These are phyloP conservation scores for Drosophila mettleri DNA, from an alignment of 2,888 invertebrate genomes.

Conservation along the genomic window DNA sequence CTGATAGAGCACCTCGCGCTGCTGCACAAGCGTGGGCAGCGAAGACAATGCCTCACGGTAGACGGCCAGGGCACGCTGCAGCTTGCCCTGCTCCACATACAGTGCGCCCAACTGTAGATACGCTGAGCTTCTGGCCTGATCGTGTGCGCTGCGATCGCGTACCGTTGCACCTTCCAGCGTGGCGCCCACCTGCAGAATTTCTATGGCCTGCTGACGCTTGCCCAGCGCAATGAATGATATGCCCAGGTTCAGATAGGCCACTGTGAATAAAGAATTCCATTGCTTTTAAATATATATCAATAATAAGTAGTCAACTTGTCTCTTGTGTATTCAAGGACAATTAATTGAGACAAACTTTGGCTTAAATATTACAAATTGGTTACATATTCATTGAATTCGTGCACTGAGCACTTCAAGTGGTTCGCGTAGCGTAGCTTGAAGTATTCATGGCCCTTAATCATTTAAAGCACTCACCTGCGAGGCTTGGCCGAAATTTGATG, in stretches of 20 bases:
- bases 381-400: background rate
- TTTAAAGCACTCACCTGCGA: constrained; percentile 86
- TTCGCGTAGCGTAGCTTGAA: background rate
- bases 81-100: constrained; percentile 92
- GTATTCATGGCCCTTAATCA: constrained; percentile 31
- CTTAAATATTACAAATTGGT: background rate
- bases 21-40: constrained; percentile 90
- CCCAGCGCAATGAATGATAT: constrained; percentile 93
- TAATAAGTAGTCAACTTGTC: too few species aligned
- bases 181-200: constrained; percentile 92
- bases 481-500: constrained; percentile 93
- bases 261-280: constrained; percentile 81
- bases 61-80: constrained; percentile 93
- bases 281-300: too few species aligned
- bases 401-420: background rate
- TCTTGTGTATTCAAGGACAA: too few species aligned
- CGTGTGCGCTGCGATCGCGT: constrained; percentile 94
- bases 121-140: constrained; percentile 94
- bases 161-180: constrained; percentile 92
- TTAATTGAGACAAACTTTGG: background rate
- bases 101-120: constrained; percentile 94
- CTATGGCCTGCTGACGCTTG: constrained; percentile 93
- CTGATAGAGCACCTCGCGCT: constrained; percentile 88
- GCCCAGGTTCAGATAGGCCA: constrained; percentile 96
- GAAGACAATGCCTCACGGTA: constrained; percentile 95